Conservation (phyloP, 2,888 invertebrate genomes). For the Rutpela maculata region DNA sequence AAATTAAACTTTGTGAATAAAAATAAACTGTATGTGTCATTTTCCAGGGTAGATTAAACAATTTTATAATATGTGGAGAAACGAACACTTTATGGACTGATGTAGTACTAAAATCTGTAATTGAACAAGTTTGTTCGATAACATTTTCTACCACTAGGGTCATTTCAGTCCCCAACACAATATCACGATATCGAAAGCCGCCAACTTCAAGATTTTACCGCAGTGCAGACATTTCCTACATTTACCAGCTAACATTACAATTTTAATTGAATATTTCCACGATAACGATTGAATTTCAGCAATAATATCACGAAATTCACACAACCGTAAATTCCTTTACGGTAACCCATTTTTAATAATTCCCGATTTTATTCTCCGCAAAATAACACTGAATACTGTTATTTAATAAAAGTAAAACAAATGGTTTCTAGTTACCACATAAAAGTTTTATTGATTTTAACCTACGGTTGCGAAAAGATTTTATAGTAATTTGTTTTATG, state of each 20-base stretch:
- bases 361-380: background rate
- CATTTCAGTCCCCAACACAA: conserved; percentile 23
- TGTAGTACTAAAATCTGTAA: conserved; percentile 9
- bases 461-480: background rate
- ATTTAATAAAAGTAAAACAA: background rate
- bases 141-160: conserved; percentile 1
- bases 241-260: conserved; percentile 23
- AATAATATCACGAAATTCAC: conserved; percentile 7
- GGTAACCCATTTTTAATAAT: conserved; percentile 10
- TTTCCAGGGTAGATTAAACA: background rate
- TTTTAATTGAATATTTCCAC: conserved; percentile 33
- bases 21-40: background rate
- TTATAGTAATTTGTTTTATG: no score
- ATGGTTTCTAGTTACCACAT: background rate
- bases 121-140: conserved; percentile 19
- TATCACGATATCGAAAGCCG: conserved; percentile 20
- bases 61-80: background rate
- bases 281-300: conserved; percentile 25
- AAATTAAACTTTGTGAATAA: no score
- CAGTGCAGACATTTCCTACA: conserved; percentile 27
- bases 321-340: conserved; percentile 5
- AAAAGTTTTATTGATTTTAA: background rate
- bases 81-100: background rate
- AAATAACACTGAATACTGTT: background rate
- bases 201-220: conserved; percentile 27